Evolutionary conservation across 2,797 vertebrate species (phyloP).

Genomic region (Mus minutoides): DNA sequence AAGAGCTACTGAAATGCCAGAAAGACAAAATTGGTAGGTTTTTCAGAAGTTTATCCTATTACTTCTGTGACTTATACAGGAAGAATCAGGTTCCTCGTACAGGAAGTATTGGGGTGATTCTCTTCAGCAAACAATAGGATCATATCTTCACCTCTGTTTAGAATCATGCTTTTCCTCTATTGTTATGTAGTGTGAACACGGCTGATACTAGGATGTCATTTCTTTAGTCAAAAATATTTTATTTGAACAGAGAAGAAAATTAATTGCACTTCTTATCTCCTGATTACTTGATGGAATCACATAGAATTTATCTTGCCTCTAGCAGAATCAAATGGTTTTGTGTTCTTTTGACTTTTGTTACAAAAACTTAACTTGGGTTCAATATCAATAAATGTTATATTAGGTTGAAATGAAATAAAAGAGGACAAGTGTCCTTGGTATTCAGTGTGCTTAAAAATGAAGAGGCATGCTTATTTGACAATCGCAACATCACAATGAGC

Average conservation of each 20-base stretch:
- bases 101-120: background rate
- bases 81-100: background rate
- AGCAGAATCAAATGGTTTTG: background rate
- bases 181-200: background rate
- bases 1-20: background rate
- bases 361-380: constrained; percentile 22
- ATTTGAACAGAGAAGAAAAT: constrained; percentile 15
- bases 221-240: constrained; percentile 38
- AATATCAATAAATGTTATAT: background rate
- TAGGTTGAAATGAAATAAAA: constrained; percentile 21
- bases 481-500: background rate
- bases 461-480: background rate
- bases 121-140: background rate
- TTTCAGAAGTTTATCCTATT: background rate
- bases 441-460: background rate
- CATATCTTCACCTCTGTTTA: background rate
- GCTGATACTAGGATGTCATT: background rate
- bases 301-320: background rate
- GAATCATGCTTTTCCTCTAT: background rate
- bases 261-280: background rate
- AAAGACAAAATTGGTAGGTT: background rate
- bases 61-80: background rate
- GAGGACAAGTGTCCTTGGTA: background rate
- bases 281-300: background rate
- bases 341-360: background rate